These are phyloP conservation scores for Sepioteuthis lessoniana DNA, from an alignment of 2,888 invertebrate species.

Conservation along the genomic window DNA sequence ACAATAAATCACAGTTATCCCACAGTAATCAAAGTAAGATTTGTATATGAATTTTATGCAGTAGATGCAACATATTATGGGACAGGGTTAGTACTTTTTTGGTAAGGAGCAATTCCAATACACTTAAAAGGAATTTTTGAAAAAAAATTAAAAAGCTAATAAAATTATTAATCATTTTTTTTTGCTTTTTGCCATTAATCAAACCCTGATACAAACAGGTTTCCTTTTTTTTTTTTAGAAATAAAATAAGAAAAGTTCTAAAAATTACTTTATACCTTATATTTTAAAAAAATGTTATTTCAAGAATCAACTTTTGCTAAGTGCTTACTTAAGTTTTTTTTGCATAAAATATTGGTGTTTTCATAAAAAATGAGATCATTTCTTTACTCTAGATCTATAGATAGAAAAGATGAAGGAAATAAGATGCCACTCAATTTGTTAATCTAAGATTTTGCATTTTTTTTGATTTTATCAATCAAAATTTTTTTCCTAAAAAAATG, in stretches of 20 bases:
- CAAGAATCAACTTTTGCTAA: not conserved
- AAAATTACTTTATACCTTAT: not conserved
- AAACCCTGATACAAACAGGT: not conserved
- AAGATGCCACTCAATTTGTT: not conserved
- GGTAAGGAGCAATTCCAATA: not conserved
- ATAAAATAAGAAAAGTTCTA: not conserved
- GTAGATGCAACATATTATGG: too few species aligned
- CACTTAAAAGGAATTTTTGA: not conserved
- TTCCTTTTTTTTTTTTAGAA: not conserved
- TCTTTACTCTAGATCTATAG: not conserved
- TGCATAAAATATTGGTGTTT: not conserved
- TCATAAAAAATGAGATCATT: not conserved
- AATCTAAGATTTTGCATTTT: not conserved
- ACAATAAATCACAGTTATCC: too few species aligned
- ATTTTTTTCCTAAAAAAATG: not conserved
- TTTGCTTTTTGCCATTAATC: not conserved
- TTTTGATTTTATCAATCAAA: not conserved
- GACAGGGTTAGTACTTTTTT: not conserved
- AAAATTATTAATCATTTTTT: conserved; percentile 9
- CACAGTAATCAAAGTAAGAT: too few species aligned
- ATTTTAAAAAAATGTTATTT: not conserved
- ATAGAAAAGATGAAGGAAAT: not conserved
- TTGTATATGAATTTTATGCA: too few species aligned
- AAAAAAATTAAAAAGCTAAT: not conserved
- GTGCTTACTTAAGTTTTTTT: not conserved